Conservation (phyloP, 2,888 invertebrate species). For the Aricia artaxerxes region DNA sequence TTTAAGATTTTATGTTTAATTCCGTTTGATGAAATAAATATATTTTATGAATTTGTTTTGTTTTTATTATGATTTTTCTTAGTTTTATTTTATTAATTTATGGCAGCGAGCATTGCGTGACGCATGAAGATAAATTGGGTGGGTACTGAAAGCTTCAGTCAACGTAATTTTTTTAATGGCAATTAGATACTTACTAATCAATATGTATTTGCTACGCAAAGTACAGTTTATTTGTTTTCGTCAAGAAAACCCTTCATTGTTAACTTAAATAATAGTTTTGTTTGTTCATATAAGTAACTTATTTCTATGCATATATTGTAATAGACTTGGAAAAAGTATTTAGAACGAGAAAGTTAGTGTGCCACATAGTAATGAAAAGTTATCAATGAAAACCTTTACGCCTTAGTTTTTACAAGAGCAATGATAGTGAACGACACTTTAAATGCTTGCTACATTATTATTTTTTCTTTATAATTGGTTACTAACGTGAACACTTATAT, state of each 20-base stretch:
- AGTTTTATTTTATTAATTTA: constrained; percentile 43
- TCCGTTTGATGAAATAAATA: constrained; percentile 34
- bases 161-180: background rate
- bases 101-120: background rate
- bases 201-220: no score
- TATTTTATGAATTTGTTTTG: constrained; percentile 30
- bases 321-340: no score
- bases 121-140: background rate
- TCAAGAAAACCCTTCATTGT: no score
- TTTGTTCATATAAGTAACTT: no score
- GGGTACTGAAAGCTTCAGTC: background rate
- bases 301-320: no score
- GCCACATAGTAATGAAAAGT: no score
- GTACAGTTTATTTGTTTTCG: no score
- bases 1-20: constrained; percentile 36
- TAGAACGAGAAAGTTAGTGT: no score
- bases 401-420: background rate
- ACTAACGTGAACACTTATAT: no score
- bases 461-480: no score
- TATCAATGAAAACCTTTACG: background rate
- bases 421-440: background rate
- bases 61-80: constrained; percentile 36
- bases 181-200: no score
- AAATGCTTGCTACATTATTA: background rate
- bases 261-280: no score